Conservation (phyloP, 2,888 invertebrate species). For the Frankliniella intonsa region DNA sequence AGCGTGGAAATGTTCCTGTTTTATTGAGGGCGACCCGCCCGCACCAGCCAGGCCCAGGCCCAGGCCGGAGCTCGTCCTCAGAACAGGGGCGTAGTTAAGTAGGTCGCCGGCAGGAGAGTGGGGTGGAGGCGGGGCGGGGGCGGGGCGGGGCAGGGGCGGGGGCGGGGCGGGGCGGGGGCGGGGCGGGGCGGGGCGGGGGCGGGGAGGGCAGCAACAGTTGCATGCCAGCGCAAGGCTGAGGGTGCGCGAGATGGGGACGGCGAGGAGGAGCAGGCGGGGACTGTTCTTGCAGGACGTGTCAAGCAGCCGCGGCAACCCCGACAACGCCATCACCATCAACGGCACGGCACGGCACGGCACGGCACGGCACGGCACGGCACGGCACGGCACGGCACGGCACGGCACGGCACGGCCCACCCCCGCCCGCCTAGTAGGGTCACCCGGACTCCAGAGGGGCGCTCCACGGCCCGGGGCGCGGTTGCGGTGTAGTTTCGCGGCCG, state of each 20-base stretch:
- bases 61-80: no score
- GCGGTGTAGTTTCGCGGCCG: no score
- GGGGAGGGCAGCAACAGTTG: conserved; percentile 1
- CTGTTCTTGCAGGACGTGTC: background rate
- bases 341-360: no score
- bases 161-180: conserved; percentile 40
- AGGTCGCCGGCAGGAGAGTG: conserved; percentile 8
- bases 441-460: no score
- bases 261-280: background rate
- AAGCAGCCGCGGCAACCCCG: background rate
- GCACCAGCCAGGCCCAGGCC: background rate
- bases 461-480: no score
- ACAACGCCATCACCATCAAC: background rate
- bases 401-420: no score
- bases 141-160: background rate
- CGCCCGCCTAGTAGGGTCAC: no score
- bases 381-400: no score
- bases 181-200: conserved; percentile 27
- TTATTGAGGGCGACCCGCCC: conserved; percentile 14
- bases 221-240: background rate
- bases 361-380: no score
- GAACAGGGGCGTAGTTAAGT: conserved; percentile 1
- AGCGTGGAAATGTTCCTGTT: conserved; percentile 17
- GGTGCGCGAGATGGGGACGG: background rate
- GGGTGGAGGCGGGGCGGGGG: background rate